Conservation (phyloP, 64 coral and sea anemone genomes). For the Trachythela sp. region DNA sequence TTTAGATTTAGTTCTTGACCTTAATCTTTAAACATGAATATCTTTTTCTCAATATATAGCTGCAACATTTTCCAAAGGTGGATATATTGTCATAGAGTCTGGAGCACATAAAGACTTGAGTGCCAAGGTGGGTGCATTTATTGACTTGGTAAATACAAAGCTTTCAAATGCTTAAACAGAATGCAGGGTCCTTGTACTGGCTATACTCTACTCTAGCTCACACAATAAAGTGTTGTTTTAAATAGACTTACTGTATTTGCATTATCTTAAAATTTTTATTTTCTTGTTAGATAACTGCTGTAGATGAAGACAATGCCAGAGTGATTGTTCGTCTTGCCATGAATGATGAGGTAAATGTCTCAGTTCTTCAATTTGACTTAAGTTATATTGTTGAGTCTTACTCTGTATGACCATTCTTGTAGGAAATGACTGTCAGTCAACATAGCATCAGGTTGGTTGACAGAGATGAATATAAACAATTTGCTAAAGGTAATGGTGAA, state of each 20-base stretch:
- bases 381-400: too few species aligned
- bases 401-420: slow-evolving; percentile 4
- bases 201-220: too few species aligned
- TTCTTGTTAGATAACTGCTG: slow-evolving; percentile 66
- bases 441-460: slow-evolving; percentile 68
- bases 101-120: slow-evolving; percentile 73
- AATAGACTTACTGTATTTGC: too few species aligned
- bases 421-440: slow-evolving; percentile 87
- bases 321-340: slow-evolving; percentile 63
- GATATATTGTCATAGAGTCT: slow-evolving; percentile 60
- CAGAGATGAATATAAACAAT: slow-evolving; percentile 59
- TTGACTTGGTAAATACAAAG: too few species aligned
- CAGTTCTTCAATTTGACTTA: not conserved
- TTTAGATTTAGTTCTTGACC: not conserved
- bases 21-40: not conserved
- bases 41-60: not conserved
- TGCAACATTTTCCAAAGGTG: slow-evolving; percentile 17
- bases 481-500: slow-evolving; percentile 61
- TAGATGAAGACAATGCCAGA: slow-evolving; percentile 81
- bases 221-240: too few species aligned
- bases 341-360: slow-evolving; percentile 60
- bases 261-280: too few species aligned
- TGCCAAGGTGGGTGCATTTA: slow-evolving; percentile 65
- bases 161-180: too few species aligned
- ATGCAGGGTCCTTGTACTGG: too few species aligned